phyloP scores from a whole-genome alignment of 2,888 invertebrate species.

The Eulithis testata region DNA sequence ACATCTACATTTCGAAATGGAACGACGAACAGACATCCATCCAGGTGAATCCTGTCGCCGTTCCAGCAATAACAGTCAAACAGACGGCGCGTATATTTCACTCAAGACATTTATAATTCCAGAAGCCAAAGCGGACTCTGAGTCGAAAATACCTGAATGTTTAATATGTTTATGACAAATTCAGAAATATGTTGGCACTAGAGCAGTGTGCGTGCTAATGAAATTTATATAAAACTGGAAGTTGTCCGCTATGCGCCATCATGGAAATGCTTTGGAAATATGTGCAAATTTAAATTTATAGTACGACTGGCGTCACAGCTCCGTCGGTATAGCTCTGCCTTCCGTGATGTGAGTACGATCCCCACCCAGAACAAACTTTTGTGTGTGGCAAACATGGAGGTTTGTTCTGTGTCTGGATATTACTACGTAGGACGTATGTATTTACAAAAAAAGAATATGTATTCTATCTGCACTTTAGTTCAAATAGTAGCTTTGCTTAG shows the following conservation, averaged over 20 bases:
- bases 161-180: conserved; percentile 24
- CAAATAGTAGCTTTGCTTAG: too few relatives aligned
- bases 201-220: conserved; percentile 13
- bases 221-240: conserved; percentile 23
- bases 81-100: conserved; percentile 17
- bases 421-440: too few relatives aligned
- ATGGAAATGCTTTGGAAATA: background rate
- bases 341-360: too few relatives aligned
- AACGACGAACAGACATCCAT: background rate
- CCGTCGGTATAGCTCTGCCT: too few relatives aligned
- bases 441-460: too few relatives aligned
- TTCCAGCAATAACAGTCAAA: conserved; percentile 13
- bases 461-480: too few relatives aligned
- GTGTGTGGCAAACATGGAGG: too few relatives aligned
- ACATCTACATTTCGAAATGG: background rate
- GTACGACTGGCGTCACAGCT: background rate
- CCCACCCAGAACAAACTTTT: too few relatives aligned
- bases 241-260: background rate
- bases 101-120: conserved; percentile 23
- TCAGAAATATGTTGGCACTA: conserved; percentile 23
- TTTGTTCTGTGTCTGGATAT: too few relatives aligned
- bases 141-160: conserved; percentile 22
- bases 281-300: background rate
- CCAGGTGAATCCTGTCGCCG: conserved; percentile 4
- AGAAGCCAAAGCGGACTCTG: conserved; percentile 18